Conservation (phyloP, 2,797 vertebrate species). For the Sarcoramphus papa region DNA sequence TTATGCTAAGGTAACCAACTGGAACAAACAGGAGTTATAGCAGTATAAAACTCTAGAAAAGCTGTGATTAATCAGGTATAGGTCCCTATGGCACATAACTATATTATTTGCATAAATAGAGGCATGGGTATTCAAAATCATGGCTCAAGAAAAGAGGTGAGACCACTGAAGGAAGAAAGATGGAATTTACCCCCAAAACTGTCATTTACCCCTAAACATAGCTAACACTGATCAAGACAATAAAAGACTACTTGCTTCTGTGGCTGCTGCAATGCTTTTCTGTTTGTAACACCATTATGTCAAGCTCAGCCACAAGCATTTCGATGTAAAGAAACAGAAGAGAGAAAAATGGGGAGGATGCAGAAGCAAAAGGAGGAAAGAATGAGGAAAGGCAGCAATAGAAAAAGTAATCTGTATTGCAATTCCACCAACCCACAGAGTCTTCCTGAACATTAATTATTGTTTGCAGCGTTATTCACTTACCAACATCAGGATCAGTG, state of each 20-base stretch:
- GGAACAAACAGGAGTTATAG: conserved; percentile 40
- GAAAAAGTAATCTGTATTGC: neutral
- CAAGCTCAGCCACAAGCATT: neutral
- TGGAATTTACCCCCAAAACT: neutral
- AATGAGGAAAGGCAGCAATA: neutral
- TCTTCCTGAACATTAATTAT: neutral
- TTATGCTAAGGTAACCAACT: conserved; percentile 16
- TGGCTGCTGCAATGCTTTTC: neutral
- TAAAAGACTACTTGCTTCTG: neutral
- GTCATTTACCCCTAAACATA: neutral
- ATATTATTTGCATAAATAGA: neutral
- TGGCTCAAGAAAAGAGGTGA: neutral
- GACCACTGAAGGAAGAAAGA: neutral
- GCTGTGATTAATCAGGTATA: conserved; percentile 29
- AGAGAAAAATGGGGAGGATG: neutral
- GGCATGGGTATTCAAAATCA: neutral
- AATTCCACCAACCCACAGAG: neutral
- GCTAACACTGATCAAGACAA: neutral
- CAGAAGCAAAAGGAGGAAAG: neutral
- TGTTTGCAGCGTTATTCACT: neutral
- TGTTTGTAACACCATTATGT: neutral
- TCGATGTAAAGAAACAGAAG: neutral
- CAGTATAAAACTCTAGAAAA: conserved; percentile 14
- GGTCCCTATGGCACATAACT: neutral
- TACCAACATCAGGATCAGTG: conserved; percentile 90